Evolutionary conservation across 2,888 invertebrate species (phyloP).

Genomic region (Chloroclystis v-ata): DNA sequence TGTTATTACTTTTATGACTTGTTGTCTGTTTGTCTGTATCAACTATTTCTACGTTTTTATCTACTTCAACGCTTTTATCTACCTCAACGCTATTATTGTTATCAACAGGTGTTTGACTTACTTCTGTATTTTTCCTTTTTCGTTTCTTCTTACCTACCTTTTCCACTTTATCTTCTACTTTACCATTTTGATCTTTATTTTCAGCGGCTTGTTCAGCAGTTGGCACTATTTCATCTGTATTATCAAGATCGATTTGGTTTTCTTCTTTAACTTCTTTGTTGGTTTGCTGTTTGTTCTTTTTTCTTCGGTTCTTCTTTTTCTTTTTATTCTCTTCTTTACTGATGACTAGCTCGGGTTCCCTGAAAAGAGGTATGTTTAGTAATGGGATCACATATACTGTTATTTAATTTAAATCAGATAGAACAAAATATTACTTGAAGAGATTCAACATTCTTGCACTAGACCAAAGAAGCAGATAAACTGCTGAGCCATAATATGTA

Average conservation of each 20-base stretch:
- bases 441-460: no score
- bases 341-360: constrained; percentile 58
- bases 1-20: constrained; percentile 7
- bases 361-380: constrained; percentile 37
- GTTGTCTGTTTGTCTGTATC: neutral
- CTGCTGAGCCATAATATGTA: no score
- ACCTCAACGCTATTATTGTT: constrained; percentile 9
- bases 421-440: no score
- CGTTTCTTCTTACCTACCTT: constrained; percentile 28
- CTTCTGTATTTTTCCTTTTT: constrained; percentile 13
- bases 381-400: no score
- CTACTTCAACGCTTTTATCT: constrained; percentile 6
- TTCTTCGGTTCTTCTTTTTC: constrained; percentile 50
- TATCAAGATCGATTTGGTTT: constrained; percentile 10
- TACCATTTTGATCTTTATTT: constrained; percentile 7
- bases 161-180: constrained; percentile 3
- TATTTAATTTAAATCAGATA: no score
- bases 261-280: constrained; percentile 11
- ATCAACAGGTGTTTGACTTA: constrained; percentile 6
- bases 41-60: constrained; percentile 8
- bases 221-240: constrained; percentile 20
- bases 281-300: constrained; percentile 25
- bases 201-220: constrained; percentile 15
- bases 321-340: constrained; percentile 54
- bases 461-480: no score